Evolutionary conservation across 1,140 invertebrate genomes (phyloP).

Genomic region (Patella vulgata): DNA sequence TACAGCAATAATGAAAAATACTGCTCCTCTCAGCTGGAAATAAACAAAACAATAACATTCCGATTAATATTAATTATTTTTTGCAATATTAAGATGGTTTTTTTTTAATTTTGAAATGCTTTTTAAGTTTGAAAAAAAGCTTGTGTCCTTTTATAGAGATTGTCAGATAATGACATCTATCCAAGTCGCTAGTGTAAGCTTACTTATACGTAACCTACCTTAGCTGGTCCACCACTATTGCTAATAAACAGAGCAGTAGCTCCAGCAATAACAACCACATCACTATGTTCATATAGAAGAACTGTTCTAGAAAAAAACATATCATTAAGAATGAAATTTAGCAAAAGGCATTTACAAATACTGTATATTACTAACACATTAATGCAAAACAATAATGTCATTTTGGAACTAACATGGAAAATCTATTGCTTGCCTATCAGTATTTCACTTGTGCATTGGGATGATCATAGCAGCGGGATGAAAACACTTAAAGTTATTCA

Average conservation of each 20-base stretch:
- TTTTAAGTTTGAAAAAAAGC: not conserved
- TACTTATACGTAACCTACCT: slow-evolving; percentile 52
- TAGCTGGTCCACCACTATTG: slow-evolving; percentile 62
- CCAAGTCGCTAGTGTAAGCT: too few relatives aligned
- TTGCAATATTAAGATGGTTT: not conserved
- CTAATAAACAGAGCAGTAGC: slow-evolving; percentile 65
- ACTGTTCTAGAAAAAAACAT: slow-evolving; percentile 60
- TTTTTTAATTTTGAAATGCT: too few relatives aligned
- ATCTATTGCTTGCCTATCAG: too few relatives aligned
- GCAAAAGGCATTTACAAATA: not conserved
- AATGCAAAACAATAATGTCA: not conserved
- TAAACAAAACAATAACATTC: not conserved
- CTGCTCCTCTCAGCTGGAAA: slow-evolving; percentile 66
- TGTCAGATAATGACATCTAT: too few relatives aligned
- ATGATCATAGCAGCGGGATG: too few relatives aligned
- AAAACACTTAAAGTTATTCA: too few relatives aligned
- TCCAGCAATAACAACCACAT: slow-evolving; percentile 67
- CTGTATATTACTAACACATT: too few relatives aligned
- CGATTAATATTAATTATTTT: not conserved
- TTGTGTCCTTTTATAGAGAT: too few relatives aligned
- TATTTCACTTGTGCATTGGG: too few relatives aligned
- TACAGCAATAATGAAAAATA: slow-evolving; percentile 67
- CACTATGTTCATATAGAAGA: slow-evolving; percentile 69
- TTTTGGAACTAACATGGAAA: not conserved
- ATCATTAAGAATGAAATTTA: too few relatives aligned